Percentiles rank a stretch among this genome's conserved stretches.
These are phyloP conservation scores for Drosophila tristis DNA, from an alignment of 1,140 invertebrate genomes.

Conservation along the genomic window DNA sequence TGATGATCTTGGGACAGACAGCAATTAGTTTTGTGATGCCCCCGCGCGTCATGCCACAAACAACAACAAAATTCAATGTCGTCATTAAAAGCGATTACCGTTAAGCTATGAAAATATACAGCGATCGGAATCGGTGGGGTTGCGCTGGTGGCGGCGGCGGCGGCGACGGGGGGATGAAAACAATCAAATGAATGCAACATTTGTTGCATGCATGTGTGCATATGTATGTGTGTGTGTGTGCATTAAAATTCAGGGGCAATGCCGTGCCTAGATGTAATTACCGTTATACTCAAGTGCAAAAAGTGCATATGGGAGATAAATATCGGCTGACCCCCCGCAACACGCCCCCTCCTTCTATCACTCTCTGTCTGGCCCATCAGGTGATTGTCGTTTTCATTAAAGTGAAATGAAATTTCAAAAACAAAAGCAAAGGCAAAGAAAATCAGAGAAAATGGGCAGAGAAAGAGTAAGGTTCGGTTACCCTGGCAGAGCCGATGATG, in stretches of 20 bases:
- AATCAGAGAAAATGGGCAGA: conserved; percentile 7
- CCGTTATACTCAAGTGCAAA: conserved; percentile 79
- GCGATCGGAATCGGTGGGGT: conserved; percentile 10
- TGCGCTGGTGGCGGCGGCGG: neutral
- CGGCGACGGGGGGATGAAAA: conserved; percentile 8
- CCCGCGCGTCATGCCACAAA: conserved; percentile 8
- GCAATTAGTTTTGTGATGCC: conserved; percentile 36
- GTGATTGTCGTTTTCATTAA: conserved; percentile 58
- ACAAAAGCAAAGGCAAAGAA: conserved; percentile 12
- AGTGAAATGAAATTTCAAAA: conserved; percentile 58
- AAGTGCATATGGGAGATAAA: conserved; percentile 69
- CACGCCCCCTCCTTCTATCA: no score
- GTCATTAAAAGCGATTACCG: conserved; percentile 58
- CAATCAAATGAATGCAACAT: conserved; percentile 57
- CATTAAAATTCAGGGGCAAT: conserved; percentile 75
- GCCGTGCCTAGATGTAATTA: conserved; percentile 77
- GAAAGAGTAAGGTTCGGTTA: no score
- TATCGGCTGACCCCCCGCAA: conserved; percentile 58
- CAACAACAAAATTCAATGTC: conserved; percentile 60
- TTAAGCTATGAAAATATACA: conserved; percentile 52
- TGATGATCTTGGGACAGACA: conserved; percentile 31
- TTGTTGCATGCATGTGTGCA: conserved; percentile 23
- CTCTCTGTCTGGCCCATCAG: neutral
- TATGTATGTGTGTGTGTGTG: conserved; percentile 10
- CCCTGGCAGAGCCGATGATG: no score